Base-by-base conservation (phyloP, 2,113 vertebrate species). In the Poecile atricapillus region DNA sequence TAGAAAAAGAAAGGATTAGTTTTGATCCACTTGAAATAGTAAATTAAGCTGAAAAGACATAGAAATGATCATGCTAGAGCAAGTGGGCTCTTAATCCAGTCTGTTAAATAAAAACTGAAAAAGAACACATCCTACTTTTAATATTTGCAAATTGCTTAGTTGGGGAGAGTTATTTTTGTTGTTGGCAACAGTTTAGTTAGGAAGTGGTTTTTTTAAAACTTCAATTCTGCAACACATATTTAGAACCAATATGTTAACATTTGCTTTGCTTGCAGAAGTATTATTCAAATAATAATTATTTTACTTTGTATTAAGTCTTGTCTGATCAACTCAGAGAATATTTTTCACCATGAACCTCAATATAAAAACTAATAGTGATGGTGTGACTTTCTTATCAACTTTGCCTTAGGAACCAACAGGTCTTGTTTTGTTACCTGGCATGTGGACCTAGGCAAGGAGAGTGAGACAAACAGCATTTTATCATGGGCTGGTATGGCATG, bases 51-150 rank as follows among this genome's bases (percentile, higher is more conserved):
- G 53, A 80, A 92, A 93, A 88, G 46, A 33, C 25, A 4, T 52
- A 56, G 13, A 93, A 77, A 67, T 76, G 0, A 68, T 44, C 63
- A 24, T 55, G n/a, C 18, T 92, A 77, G 46, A 80, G 63, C 30
- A 80, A 35, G 5, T 69, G 28, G 43, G 24, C 24, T 80, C 37
- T 85, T 94, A 63, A 82, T 86, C 31, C 33, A 80, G 14, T 62
- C 37, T 85, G 13, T 76, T 87, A 69, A 86, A 83, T 50, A 69
- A 73, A 85, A 95, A 80, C 79, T 74, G 85, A 77, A 94, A 95
- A 80, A 77, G 30, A 93, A 83, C 71, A 80, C 28, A 86, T 86
- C 30, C 63, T 85, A 33, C 50, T 83, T 79, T 33, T 88, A 85
- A 47, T 93, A 70, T 49, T 83, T 88, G 30, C 8, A 70, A 18